Percentiles rank a stretch among this genome's conserved stretches.
Evolutionary conservation across 2,113 vertebrate genomes (phyloP).

Genomic region (Beaufortia kweichowensis): DNA sequence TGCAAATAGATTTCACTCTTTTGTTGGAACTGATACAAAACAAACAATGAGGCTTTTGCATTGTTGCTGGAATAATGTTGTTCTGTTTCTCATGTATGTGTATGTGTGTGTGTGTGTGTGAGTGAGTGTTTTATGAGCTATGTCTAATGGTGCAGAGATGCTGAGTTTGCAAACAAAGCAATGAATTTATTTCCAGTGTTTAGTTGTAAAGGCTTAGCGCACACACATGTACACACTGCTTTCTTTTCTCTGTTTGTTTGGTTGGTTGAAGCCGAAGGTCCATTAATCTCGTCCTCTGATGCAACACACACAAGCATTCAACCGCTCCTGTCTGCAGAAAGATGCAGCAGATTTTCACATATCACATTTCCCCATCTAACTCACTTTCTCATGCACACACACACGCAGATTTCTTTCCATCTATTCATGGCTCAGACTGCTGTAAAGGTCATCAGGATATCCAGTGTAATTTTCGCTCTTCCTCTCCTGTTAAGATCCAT

Average conservation of each 20-base stretch:
- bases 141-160: conserved; percentile 70
- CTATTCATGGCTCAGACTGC: conserved; percentile 52
- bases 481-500: conserved; percentile 73
- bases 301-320: conserved; percentile 50
- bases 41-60: not conserved
- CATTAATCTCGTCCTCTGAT: conserved; percentile 22
- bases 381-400: conserved; percentile 39
- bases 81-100: not conserved
- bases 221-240: conserved; percentile 49
- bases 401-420: conserved; percentile 40
- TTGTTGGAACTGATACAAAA: not conserved
- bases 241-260: conserved; percentile 32
- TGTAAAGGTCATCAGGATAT: conserved; percentile 73
- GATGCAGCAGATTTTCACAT: conserved; percentile 40
- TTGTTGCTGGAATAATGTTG: not conserved
- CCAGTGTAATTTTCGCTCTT: conserved; percentile 72
- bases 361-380: conserved; percentile 37
- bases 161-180: conserved; percentile 70
- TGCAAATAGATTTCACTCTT: not conserved
- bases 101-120: conserved; percentile 9
- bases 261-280: conserved; percentile 24
- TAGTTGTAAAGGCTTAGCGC: conserved; percentile 61
- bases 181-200: conserved; percentile 70
- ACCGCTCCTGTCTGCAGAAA: conserved; percentile 36
- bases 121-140: conserved; percentile 58